A percentile compares a stretch with the other conserved stretches of the same genome.
Conservation (phyloP, 2,797 vertebrate genomes). For the Notolabrus celidotus region DNA sequence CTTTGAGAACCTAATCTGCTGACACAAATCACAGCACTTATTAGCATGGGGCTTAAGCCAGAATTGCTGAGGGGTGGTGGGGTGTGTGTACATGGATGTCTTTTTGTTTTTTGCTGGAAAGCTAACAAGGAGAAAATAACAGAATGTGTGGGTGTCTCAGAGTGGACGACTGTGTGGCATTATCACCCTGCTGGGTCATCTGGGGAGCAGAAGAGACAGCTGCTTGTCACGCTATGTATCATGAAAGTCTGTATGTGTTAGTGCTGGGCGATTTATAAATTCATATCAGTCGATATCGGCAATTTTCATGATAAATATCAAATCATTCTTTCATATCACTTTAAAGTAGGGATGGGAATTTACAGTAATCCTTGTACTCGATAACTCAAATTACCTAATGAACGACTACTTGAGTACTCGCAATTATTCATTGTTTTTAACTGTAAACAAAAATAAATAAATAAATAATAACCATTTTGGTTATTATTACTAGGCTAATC, state of each 20-base stretch:
- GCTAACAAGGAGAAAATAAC: not conserved
- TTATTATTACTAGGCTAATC: too few species aligned
- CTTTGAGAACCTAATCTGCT: constrained; percentile 44
- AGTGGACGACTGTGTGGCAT: not conserved
- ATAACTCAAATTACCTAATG: too few species aligned
- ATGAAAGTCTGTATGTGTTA: not conserved
- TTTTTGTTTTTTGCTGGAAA: constrained; percentile 10
- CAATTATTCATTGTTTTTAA: too few species aligned
- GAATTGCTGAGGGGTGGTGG: constrained; percentile 23
- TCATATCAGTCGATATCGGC: too few species aligned
- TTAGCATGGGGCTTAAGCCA: constrained; percentile 50
- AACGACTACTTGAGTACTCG: too few species aligned
- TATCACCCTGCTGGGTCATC: constrained; percentile 45
- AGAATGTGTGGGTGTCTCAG: constrained; percentile 40
- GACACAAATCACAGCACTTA: constrained; percentile 56
- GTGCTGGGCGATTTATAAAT: too few species aligned
- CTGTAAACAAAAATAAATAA: too few species aligned
- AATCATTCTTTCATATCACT: too few species aligned
- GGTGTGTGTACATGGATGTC: constrained; percentile 19
- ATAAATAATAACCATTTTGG: too few species aligned
- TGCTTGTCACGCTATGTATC: constrained; percentile 2
- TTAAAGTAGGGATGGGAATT: too few species aligned
- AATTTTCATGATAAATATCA: too few species aligned
- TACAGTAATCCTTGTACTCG: too few species aligned
- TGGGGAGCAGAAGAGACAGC: constrained; percentile 7